Conservation (phyloP, 2,888 invertebrate genomes). For the Automeris io region DNA sequence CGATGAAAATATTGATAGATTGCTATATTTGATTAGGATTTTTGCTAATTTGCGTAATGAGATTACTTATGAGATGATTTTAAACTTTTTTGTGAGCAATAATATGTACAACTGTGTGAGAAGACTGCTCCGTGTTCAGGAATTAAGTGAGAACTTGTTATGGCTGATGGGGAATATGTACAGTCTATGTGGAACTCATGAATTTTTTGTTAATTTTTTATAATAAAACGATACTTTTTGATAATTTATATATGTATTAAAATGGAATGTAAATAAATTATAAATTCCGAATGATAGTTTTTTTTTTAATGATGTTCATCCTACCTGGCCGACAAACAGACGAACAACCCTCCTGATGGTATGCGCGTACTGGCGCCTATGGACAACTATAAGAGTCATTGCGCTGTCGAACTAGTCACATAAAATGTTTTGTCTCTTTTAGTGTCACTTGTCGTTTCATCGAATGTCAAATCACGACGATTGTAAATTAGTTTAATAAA, state of each 20-base stretch:
- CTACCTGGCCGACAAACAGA: too few relatives aligned
- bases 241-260: neutral
- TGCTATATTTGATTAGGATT: conserved; percentile 38
- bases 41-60: conserved; percentile 41
- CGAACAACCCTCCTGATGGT: too few relatives aligned
- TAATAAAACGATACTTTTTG: conserved; percentile 8
- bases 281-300: too few relatives aligned
- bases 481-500: too few relatives aligned
- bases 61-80: conserved; percentile 22
- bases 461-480: too few relatives aligned
- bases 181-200: conserved; percentile 27
- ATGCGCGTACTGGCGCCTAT: too few relatives aligned
- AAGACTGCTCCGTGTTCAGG: conserved; percentile 23
- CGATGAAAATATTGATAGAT: neutral
- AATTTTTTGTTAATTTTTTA: conserved; percentile 26
- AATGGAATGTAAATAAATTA: too few relatives aligned
- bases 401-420: too few relatives aligned
- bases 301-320: too few relatives aligned
- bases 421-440: too few relatives aligned
- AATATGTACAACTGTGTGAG: conserved; percentile 23
- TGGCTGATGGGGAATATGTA: conserved; percentile 58
- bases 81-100: conserved; percentile 26
- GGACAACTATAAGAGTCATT: too few relatives aligned
- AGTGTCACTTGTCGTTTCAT: too few relatives aligned
- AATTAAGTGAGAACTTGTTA: conserved; percentile 26